Conservation (phyloP, 53 echinoderm and acorn worm genomes). For the Actinopyga echinites region DNA sequence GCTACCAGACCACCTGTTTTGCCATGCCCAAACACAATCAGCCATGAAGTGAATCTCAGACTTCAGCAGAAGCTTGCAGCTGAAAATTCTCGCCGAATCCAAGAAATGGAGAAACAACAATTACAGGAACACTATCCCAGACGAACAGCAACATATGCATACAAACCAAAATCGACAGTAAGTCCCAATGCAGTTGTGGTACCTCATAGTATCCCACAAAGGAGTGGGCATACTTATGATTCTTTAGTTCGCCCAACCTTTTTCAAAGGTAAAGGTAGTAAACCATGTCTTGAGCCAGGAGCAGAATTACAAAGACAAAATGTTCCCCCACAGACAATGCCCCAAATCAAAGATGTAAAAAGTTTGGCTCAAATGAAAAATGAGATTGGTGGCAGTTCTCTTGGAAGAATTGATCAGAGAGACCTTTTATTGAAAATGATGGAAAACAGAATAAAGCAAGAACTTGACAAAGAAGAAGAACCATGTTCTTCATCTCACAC, state of each 20-base stretch:
- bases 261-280: background rate
- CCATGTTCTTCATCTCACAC: background rate
- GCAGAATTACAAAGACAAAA: background rate
- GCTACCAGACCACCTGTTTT: constrained; percentile 15
- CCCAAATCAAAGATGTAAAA: constrained; percentile 30
- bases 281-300: background rate
- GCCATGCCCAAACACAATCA: background rate
- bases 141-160: background rate
- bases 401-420: background rate
- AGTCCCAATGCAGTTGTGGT: background rate
- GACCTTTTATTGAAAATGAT: constrained; percentile 20
- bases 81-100: constrained; percentile 4
- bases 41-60: background rate
- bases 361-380: background rate
- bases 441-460: constrained; percentile 24
- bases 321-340: background rate
- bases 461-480: constrained; percentile 21
- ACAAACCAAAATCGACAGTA: background rate
- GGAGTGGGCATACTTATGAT: background rate
- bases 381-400: background rate
- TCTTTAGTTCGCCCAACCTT: background rate
- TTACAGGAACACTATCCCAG: background rate
- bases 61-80: background rate
- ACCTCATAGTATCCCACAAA: background rate
- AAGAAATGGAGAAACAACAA: constrained; percentile 19